phyloP scores from a whole-genome alignment of 2,888 invertebrate species.

The Nineta flava region DNA sequence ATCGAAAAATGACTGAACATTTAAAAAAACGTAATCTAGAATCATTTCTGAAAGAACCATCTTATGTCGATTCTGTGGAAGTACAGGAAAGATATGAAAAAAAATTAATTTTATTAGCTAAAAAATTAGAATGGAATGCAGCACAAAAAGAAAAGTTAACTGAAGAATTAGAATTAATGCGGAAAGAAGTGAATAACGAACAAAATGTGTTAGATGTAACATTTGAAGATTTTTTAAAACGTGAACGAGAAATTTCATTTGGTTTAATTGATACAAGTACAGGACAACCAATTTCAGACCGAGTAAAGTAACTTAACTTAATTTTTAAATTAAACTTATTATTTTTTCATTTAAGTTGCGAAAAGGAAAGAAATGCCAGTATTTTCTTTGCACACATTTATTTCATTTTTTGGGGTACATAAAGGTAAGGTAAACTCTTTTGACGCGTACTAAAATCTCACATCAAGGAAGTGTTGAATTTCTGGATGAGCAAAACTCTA shows the following conservation, averaged over 20 bases:
- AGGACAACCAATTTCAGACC: conserved; percentile 22
- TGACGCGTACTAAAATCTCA: no score
- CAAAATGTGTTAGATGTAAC: conserved; percentile 12
- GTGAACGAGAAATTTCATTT: conserved; percentile 21
- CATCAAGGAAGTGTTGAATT: no score
- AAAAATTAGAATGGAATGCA: conserved; percentile 13
- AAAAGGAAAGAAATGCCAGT: no score
- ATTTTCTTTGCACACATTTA: no score
- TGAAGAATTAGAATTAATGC: conserved; percentile 16
- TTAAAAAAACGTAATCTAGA: conserved; percentile 21
- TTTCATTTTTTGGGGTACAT: no score
- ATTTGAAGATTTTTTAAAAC: conserved; percentile 17
- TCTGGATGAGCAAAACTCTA: no score
- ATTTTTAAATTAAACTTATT: background rate
- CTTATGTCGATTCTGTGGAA: conserved; percentile 11
- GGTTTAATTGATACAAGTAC: conserved; percentile 24
- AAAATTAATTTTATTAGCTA: conserved; percentile 17
- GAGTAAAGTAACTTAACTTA: conserved; percentile 11
- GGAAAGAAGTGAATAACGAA: conserved; percentile 14
- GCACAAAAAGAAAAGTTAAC: conserved; percentile 14
- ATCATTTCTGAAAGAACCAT: background rate
- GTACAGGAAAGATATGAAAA: conserved; percentile 20
- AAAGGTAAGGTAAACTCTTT: no score
- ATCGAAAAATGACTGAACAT: conserved; percentile 22
- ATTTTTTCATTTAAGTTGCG: no score